Evolutionary conservation across 2,797 vertebrate genomes (phyloP), one percentile per base, ranked within the genome.

Genomic region (Tenualosa thibaudeaui): DNA sequence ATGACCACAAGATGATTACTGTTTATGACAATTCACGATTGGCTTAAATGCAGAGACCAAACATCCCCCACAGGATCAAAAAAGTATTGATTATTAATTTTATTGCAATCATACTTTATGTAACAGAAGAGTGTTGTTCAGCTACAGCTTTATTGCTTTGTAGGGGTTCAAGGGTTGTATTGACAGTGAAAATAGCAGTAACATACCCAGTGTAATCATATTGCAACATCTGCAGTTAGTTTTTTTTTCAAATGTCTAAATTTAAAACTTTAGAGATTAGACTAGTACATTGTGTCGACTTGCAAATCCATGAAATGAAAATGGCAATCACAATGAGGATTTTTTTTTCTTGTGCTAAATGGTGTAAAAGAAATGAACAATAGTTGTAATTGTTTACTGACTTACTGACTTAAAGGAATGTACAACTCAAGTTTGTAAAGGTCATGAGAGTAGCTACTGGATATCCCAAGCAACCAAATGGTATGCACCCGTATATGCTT

Each of bases 371-470:
- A 60, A 60, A 60, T 3, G 0, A 9, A 9, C 58, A 60, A n/a
- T 19, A 31, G 1, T 31, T 31, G 31, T 49, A 31, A 31, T 31
- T 31, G 31, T 49, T 49, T 49, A 49, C 46, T 49, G 46, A 5
- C 7, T 49, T 78, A 22, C 37, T 46, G 71, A 19, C 37, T 19
- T 19, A 5, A 49, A 49, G 40, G 71, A 75, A 75, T 43, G 68
- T 75, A 22, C 31, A 78, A 78, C 71, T 78, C 5, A 7, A 78
- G 37, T 46, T 40, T 46, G 71, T 43, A 78, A 78, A 78, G 71
- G 71, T 78, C 71, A 78, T 46, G 71, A 46, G 71, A 46, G 37
- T 46, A 78, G 71, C 71, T 19, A 3, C 71, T 43, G 71, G 71
- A 78, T 78, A 46, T 22, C 71, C 40, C 8, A 43, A 46, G 40